Conservation (phyloP, 2,113 vertebrate species). For the Lepidothrix coronata region DNA sequence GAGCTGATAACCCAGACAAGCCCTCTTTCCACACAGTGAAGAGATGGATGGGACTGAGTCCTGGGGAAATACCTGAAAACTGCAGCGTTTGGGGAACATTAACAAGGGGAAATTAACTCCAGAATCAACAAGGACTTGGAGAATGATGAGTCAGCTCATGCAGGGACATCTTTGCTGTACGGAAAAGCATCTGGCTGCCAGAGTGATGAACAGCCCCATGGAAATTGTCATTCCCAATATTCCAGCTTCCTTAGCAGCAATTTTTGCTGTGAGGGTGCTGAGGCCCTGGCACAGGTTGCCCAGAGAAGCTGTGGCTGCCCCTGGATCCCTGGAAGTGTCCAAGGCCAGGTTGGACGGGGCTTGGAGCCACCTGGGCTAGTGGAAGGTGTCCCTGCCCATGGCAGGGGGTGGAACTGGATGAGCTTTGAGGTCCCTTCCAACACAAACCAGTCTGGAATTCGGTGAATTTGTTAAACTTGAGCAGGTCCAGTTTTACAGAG, state of each 20-base stretch:
- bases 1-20: not conserved
- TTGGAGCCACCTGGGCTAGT: fast-evolving
- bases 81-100: not conserved
- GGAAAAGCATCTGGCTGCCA: not conserved
- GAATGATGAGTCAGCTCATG: not conserved
- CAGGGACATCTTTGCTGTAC: not conserved
- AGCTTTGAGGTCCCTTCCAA: not conserved
- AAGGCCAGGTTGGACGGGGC: fast-evolving
- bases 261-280: not conserved
- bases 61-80: not conserved
- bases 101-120: not conserved
- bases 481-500: not conserved
- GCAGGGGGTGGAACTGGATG: fast-evolving
- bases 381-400: not conserved
- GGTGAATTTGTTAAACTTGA: not conserved
- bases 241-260: not conserved
- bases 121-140: not conserved
- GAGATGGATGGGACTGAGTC: not conserved
- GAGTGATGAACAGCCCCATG: not conserved
- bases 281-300: not conserved
- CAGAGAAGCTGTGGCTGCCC: not conserved
- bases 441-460: not conserved
- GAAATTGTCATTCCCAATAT: not conserved
- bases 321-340: not conserved
- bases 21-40: not conserved